phyloP scores from a whole-genome alignment of 2,113 vertebrate genomes.

The Dicentrarchus labrax region DNA sequence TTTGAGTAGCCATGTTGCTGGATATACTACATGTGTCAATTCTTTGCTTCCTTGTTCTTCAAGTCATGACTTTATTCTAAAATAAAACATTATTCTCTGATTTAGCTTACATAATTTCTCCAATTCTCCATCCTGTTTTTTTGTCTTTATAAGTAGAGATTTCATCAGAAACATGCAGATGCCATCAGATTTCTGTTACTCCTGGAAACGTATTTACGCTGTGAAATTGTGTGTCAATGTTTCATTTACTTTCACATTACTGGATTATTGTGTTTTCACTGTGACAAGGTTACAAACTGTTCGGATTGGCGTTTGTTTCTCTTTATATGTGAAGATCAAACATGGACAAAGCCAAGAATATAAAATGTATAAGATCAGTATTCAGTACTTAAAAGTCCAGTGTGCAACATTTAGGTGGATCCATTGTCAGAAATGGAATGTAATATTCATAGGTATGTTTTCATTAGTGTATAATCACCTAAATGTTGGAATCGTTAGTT shows the following conservation, averaged over 20 bases:
- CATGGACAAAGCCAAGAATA: background rate
- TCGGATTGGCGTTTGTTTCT: background rate
- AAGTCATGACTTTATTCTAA: background rate
- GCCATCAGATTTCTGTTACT: background rate
- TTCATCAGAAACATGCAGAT: conserved; percentile 34
- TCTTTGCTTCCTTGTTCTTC: background rate
- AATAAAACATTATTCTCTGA: background rate
- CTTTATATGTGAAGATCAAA: background rate
- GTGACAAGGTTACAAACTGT: conserved; percentile 7
- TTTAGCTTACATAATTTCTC: background rate
- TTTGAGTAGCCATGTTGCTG: background rate
- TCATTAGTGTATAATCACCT: too few relatives aligned
- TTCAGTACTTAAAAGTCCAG: too few relatives aligned
- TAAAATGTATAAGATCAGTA: background rate
- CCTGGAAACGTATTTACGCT: conserved; percentile 14
- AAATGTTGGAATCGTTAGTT: too few relatives aligned
- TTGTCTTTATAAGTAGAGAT: conserved; percentile 10
- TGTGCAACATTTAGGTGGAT: too few relatives aligned
- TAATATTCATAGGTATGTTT: too few relatives aligned
- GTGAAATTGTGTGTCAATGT: conserved; percentile 28
- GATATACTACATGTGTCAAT: background rate
- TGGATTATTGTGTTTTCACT: conserved; percentile 24
- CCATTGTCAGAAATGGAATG: too few relatives aligned
- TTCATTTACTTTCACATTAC: conserved; percentile 29
- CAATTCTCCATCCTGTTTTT: background rate